Percentiles rank a stretch among this genome's conserved stretches.
Conservation (phyloP, 2,888 invertebrate species). For the Octonoba sinensis region DNA sequence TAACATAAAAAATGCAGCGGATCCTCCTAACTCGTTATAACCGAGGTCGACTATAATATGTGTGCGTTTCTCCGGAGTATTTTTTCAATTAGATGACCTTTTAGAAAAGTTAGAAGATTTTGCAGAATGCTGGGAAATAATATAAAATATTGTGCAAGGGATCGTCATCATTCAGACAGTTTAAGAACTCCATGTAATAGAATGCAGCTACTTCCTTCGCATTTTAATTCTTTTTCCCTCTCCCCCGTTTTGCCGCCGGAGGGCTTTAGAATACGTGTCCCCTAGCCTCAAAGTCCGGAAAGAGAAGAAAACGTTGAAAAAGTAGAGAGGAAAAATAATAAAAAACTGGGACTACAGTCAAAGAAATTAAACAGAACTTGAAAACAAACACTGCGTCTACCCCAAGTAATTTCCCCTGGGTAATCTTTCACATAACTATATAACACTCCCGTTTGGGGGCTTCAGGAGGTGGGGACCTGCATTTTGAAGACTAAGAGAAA, state of each 20-base stretch:
- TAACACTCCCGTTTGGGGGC: conserved; percentile 52
- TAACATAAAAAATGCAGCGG: too few species aligned
- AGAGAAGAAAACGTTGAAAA: conserved; percentile 3
- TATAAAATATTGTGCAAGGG: too few species aligned
- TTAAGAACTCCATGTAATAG: too few species aligned
- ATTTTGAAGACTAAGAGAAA: not conserved
- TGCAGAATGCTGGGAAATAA: too few species aligned
- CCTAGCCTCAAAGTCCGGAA: conserved; percentile 34
- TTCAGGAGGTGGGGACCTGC: not conserved
- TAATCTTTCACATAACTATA: conserved; percentile 56
- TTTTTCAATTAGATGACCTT: too few species aligned
- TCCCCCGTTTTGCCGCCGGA: conserved; percentile 17
- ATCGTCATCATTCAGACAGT: too few species aligned
- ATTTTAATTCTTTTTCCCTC: conserved; percentile 41
- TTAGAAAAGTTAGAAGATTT: too few species aligned
- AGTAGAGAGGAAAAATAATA: conserved; percentile 4
- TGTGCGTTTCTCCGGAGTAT: too few species aligned
- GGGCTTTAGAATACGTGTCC: conserved; percentile 48
- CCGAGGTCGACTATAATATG: too few species aligned
- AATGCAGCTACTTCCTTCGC: conserved; percentile 22
- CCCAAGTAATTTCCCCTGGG: conserved; percentile 59
- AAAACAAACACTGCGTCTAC: conserved; percentile 51
- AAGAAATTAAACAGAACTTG: conserved; percentile 58
- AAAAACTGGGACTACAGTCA: conserved; percentile 7
- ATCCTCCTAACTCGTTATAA: too few species aligned